Percentiles rank a stretch among this genome's conserved stretches.
These are phyloP conservation scores for Physella acuta DNA, from an alignment of 1,140 invertebrate genomes.

Conservation along the genomic window DNA sequence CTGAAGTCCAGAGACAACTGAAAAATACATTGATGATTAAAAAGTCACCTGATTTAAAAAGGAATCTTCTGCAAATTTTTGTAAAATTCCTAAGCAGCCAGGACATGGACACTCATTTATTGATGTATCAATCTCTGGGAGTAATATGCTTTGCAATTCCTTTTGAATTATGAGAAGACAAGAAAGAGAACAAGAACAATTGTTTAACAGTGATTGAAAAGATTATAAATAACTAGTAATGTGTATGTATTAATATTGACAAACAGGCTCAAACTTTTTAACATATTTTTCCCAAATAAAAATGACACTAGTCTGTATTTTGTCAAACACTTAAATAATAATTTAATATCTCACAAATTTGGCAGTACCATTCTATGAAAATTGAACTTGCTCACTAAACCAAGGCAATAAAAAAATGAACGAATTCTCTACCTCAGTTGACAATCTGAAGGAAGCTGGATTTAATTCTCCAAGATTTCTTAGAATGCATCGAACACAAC, in stretches of 20 bases:
- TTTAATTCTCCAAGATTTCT: slow-evolving; percentile 36
- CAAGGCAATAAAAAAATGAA: too few species aligned
- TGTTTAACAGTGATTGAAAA: neutral
- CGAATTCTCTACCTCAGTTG: slow-evolving; percentile 24
- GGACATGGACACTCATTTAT: slow-evolving; percentile 26
- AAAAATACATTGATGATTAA: too few species aligned
- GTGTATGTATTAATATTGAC: neutral
- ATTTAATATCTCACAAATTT: too few species aligned
- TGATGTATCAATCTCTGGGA: neutral
- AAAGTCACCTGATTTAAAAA: slow-evolving; percentile 40
- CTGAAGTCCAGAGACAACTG: too few species aligned
- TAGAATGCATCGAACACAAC: slow-evolving; percentile 39
- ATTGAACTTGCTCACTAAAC: too few species aligned
- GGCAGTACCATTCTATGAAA: too few species aligned
- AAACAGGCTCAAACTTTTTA: neutral
- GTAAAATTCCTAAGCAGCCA: slow-evolving; percentile 44
- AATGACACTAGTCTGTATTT: too few species aligned
- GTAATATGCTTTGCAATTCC: neutral
- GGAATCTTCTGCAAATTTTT: slow-evolving; percentile 32
- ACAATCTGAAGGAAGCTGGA: slow-evolving; percentile 26
- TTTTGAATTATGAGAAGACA: neutral
- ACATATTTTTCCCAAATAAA: neutral
- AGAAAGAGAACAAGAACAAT: neutral
- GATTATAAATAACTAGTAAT: neutral
- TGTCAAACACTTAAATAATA: too few species aligned